Conservation (phyloP, 2,888 invertebrate species). For the Serripes groenlandicus region DNA sequence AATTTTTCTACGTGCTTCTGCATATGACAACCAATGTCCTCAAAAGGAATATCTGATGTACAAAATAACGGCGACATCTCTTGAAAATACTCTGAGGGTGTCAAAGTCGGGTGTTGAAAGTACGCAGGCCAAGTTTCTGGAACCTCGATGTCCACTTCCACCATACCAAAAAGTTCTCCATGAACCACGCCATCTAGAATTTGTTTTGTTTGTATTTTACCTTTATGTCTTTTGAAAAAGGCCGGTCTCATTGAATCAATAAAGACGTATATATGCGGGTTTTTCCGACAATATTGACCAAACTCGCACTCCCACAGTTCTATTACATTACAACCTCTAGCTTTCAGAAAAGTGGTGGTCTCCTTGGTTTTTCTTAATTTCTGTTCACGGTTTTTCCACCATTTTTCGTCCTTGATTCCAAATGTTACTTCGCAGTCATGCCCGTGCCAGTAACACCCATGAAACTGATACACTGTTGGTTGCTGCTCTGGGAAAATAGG, state of each 20-base stretch:
- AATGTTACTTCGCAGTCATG: conserved; percentile 11
- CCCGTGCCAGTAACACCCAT: conserved; percentile 57
- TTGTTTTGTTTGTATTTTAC: conserved; percentile 6
- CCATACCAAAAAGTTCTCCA: conserved; percentile 44
- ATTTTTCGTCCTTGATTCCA: conserved; percentile 11
- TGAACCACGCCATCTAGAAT: conserved; percentile 42
- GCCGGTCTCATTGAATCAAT: conserved; percentile 28
- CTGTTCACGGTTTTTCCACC: conserved; percentile 2
- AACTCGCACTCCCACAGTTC: conserved; percentile 62
- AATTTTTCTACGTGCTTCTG: conserved; percentile 31
- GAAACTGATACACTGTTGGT: conserved; percentile 45
- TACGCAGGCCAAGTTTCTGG: conserved; percentile 32
- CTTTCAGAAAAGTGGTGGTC: conserved; percentile 4
- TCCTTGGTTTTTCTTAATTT: conserved; percentile 32
- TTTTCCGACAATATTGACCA: conserved; percentile 33
- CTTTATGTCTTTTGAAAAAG: conserved; percentile 41
- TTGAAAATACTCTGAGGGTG: conserved; percentile 34
- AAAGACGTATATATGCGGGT: conserved; percentile 41
- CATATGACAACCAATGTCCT: conserved; percentile 55
- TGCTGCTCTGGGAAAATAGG: conserved; percentile 14
- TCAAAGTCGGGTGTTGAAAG: conserved; percentile 29
- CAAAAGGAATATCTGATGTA: conserved; percentile 45
- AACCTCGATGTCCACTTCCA: conserved; percentile 39
- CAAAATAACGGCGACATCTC: conserved; percentile 58
- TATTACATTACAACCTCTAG: conserved; percentile 18